These are phyloP conservation scores for Platyscapa corneri DNA, from an alignment of 1,140 invertebrate species.

Conservation along the genomic window DNA sequence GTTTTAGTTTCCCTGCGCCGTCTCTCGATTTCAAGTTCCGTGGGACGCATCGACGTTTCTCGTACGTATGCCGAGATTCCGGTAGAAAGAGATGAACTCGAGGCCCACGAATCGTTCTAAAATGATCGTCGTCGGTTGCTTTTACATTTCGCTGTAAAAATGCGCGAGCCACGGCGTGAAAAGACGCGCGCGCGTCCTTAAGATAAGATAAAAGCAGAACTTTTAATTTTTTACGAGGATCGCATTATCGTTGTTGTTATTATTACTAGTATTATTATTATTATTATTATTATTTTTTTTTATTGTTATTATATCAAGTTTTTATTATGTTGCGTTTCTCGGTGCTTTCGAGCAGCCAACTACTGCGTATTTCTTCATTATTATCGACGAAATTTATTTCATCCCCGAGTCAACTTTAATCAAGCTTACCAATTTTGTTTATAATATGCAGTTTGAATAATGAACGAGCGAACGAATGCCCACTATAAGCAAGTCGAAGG, in stretches of 20 bases:
- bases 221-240: neutral
- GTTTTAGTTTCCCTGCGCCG: too few species aligned
- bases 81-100: neutral
- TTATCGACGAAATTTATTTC: neutral
- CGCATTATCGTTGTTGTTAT: neutral
- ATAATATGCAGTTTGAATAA: too few species aligned
- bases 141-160: too few species aligned
- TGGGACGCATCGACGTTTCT: neutral
- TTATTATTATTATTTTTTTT: too few species aligned
- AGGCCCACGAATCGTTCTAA: neutral
- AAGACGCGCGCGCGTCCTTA: neutral
- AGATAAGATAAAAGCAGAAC: neutral
- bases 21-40: neutral
- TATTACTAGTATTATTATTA: too few species aligned
- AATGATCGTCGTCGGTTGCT: too few species aligned
- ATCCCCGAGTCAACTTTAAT: too few species aligned
- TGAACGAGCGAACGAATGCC: too few species aligned
- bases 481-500: too few species aligned
- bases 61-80: neutral
- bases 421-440: too few species aligned
- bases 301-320: too few species aligned
- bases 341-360: neutral
- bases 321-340: neutral
- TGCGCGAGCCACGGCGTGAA: neutral
- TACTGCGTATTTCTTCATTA: neutral